These are phyloP conservation scores for Silurus lanzhouensis DNA, from an alignment of 2,797 vertebrate species.

Conservation along the genomic window DNA sequence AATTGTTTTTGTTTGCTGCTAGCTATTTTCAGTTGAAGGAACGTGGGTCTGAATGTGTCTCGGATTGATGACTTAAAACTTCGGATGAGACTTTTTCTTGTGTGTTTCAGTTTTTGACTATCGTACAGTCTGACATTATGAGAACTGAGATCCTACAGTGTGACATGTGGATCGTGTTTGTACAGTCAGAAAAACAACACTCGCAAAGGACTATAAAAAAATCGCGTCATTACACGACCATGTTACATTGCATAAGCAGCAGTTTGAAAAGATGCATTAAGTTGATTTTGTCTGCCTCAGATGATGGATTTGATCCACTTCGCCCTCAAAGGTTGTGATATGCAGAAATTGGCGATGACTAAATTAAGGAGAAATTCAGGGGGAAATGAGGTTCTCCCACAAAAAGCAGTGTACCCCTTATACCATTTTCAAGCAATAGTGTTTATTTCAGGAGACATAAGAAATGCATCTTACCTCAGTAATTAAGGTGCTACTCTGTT, in stretches of 20 bases:
- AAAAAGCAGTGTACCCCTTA: background rate
- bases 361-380: background rate
- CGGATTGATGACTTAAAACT: too few relatives aligned
- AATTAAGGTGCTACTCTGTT: slow-evolving; percentile 64
- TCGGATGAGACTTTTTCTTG: too few relatives aligned
- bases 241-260: background rate
- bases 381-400: too few relatives aligned
- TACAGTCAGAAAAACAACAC: too few relatives aligned
- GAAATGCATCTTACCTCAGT: slow-evolving; percentile 64
- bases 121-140: too few relatives aligned
- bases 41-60: too few relatives aligned
- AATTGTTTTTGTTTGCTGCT: too few relatives aligned
- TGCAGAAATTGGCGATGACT: background rate
- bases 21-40: too few relatives aligned
- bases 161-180: too few relatives aligned
- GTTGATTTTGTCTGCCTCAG: background rate
- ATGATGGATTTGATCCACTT: background rate
- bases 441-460: background rate
- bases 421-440: background rate
- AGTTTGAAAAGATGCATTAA: background rate
- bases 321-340: background rate
- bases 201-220: too few relatives aligned
- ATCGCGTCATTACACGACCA: background rate
- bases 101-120: too few relatives aligned
- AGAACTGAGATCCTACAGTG: too few relatives aligned